Percentiles rank a stretch among this genome's conserved stretches.
phyloP scores from a whole-genome alignment of 2,888 invertebrate species.

The Clusia tigrina region DNA sequence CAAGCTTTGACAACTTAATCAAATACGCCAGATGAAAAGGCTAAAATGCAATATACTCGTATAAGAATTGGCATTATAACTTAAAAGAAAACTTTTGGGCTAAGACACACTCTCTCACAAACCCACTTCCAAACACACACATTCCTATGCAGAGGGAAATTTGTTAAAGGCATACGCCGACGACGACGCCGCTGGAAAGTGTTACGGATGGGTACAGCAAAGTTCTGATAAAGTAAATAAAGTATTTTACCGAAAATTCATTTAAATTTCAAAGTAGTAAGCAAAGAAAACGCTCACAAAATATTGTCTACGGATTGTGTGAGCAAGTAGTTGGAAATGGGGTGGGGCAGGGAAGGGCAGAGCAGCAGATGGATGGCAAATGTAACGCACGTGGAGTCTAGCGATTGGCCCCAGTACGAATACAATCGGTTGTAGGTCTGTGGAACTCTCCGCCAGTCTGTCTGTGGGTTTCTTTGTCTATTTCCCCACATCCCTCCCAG shows the following conservation, averaged over 20 bases:
- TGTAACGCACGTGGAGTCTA: not conserved
- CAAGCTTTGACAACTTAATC: slow-evolving; percentile 8
- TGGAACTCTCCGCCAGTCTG: slow-evolving; percentile 17
- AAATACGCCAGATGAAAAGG: not conserved
- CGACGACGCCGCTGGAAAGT: not conserved
- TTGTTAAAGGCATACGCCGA: not conserved
- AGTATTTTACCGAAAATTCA: not conserved
- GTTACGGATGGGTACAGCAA: not conserved
- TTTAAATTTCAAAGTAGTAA: not conserved
- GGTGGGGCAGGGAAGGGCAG: slow-evolving; percentile 10
- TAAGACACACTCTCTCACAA: slow-evolving; percentile 1
- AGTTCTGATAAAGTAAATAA: not conserved
- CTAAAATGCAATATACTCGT: not conserved
- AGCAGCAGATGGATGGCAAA: not conserved
- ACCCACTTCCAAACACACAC: not conserved
- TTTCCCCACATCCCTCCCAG: not conserved
- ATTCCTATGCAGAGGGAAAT: not conserved
- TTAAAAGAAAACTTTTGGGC: not conserved
- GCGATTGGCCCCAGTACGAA: no score
- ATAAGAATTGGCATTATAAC: slow-evolving; percentile 2
- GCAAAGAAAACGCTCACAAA: no score
- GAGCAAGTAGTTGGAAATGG: not conserved
- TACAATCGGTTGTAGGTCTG: slow-evolving; percentile 17
- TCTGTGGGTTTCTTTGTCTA: slow-evolving; percentile 17
- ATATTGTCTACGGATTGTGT: no score